Evolutionary conservation across 23 tunicate genomes (phyloP).

Genomic region (Pegea sp.): DNA sequence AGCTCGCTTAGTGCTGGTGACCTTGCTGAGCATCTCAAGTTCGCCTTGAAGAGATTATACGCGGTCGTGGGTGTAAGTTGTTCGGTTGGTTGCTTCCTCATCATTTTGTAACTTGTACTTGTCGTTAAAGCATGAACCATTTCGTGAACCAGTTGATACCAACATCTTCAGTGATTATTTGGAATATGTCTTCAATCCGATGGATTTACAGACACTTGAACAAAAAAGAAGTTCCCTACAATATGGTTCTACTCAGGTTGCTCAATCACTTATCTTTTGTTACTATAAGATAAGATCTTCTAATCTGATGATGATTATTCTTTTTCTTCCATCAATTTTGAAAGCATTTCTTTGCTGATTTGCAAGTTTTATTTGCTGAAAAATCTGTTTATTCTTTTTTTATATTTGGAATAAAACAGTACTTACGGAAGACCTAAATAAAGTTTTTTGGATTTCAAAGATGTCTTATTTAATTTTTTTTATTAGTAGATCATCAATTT

Average conservation of each 20-base stretch:
- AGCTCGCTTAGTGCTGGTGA: slow-evolving; percentile 34
- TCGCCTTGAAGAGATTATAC: slow-evolving; percentile 67
- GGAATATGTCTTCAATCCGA: slow-evolving; percentile 97
- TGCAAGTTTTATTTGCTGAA: too few relatives aligned
- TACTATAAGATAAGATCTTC: too few relatives aligned
- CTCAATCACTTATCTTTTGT: background rate
- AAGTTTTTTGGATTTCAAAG: too few relatives aligned
- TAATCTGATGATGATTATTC: too few relatives aligned
- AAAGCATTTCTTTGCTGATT: too few relatives aligned
- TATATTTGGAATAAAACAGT: too few relatives aligned
- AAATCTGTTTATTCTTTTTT: too few relatives aligned
- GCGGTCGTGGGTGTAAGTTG: slow-evolving; percentile 17
- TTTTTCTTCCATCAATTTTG: too few relatives aligned
- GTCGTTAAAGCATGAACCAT: slow-evolving; percentile 71
- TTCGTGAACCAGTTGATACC: slow-evolving; percentile 82
- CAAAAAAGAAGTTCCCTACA: slow-evolving; percentile 36
- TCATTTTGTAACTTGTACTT: too few relatives aligned
- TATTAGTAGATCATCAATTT: background rate
- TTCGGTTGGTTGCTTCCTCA: too few relatives aligned
- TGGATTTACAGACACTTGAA: slow-evolving; percentile 76
- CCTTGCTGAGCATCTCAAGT: slow-evolving; percentile 38
- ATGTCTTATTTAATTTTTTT: too few relatives aligned
- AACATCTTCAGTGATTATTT: slow-evolving; percentile 57
- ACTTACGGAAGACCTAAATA: too few relatives aligned
- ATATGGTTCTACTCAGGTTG: slow-evolving; percentile 89